phyloP scores from a whole-genome alignment of 1,140 invertebrate species.

The Holotrichia oblita region DNA sequence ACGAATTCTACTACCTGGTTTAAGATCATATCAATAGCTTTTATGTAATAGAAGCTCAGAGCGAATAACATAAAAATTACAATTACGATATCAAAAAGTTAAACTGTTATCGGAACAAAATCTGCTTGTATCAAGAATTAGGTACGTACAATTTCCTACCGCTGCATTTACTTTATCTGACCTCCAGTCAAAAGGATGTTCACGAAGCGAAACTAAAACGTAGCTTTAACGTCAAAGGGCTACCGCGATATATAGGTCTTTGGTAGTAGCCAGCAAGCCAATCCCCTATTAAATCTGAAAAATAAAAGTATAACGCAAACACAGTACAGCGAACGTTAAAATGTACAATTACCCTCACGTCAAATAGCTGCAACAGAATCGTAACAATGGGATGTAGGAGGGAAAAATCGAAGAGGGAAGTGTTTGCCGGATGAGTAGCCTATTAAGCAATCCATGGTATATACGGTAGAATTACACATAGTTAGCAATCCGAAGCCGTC shows the following conservation, averaged over 20 bases:
- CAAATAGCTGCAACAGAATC: background rate
- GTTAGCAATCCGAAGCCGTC: slow-evolving; percentile 36
- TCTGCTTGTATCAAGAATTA: background rate
- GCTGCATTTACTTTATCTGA: background rate
- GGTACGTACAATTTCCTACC: background rate
- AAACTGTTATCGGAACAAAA: too few species aligned
- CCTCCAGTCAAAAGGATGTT: background rate
- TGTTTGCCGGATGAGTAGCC: background rate
- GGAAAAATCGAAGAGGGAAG: slow-evolving; percentile 5
- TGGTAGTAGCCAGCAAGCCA: background rate
- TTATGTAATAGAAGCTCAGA: too few species aligned
- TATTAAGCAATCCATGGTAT: background rate
- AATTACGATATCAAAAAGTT: too few species aligned
- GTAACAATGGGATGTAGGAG: too few species aligned
- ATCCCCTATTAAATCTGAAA: background rate
- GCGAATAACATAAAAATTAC: too few species aligned
- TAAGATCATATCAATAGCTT: too few species aligned
- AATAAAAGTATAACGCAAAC: background rate
- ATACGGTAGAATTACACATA: slow-evolving; percentile 19
- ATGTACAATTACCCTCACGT: background rate
- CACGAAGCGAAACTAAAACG: background rate
- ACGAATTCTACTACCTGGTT: too few species aligned
- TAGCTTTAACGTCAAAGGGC: slow-evolving; percentile 1
- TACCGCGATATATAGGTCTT: background rate
- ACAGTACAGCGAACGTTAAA: background rate